Base-by-base conservation (phyloP, 1,140 invertebrate genomes). In the Drosophila orosa region DNA sequence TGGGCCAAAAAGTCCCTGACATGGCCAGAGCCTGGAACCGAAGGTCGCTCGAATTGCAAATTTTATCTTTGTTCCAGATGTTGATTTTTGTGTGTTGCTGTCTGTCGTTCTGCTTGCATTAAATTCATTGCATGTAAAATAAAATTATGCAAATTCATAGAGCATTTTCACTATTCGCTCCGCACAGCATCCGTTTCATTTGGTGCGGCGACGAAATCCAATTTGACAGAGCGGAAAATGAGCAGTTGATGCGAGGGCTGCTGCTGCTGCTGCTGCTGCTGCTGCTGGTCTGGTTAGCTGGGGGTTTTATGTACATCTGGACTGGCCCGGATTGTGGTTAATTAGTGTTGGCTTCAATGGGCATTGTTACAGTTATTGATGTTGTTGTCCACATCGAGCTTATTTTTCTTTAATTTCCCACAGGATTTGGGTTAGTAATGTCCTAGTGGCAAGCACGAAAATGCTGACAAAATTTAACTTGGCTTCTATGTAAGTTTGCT, bases 111-210 rank as follows among this genome's bases (percentile, higher is more conserved):
- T 13, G 57, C 27, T 22, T 56, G 50, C 65, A 77, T 80, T 80
- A 65, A 75, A 65, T 80, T 80, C 72, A 67, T 42, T 75, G 63
- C 74, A 77, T 76, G 60, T 81, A 65, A 81, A 81, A 81, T 81
- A 63, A 81, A 81, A 81, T 81, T 81, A 81, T 81, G 78, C 78
- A 81, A 81, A 81, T 81, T 73, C 61, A 44, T 42, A 68, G 40
- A 76, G 55, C 63, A 81, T 77, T 80, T 60, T 68, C 75, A 22
- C 60, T 62, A 57, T 54, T 45, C 44, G 27, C 47, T 15, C 5
- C 31, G 52, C 19, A 22, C 40, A 56, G 67, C 39, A 69, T 37
- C 47, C 42, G 48, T 57, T 69, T 57, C 40, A 71, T 58, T 71
- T 19, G 24, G 29, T 68, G 31, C 48, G 40, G 40, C 42, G 25